Evolutionary conservation across 2,888 invertebrate genomes (phyloP).

Genomic region (Amphipoea oculea): DNA sequence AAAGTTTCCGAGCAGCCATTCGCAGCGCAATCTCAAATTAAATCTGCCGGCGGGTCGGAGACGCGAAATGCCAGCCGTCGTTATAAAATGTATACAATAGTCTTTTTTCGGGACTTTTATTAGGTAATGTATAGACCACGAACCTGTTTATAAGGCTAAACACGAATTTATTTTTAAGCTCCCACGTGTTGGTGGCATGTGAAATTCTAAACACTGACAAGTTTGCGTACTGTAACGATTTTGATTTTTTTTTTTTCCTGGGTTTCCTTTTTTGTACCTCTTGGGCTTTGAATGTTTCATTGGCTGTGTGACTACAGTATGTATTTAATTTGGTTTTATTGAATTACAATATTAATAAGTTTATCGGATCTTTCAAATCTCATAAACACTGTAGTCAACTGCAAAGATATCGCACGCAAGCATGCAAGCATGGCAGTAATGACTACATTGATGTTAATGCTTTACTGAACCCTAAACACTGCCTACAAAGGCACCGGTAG

Average conservation of each 20-base stretch:
- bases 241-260: not conserved
- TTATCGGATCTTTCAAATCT: not conserved
- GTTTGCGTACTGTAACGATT: not conserved
- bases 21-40: conserved; percentile 87
- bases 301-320: not conserved
- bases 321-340: not conserved
- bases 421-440: not conserved
- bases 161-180: conserved; percentile 51
- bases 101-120: conserved; percentile 76
- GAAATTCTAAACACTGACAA: conserved; percentile 22
- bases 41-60: conserved; percentile 82
- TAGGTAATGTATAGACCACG: conserved; percentile 72
- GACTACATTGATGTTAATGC: not conserved
- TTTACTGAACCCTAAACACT: conserved; percentile 11
- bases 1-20: conserved; percentile 82
- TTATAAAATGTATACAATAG: conserved; percentile 79
- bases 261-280: not conserved
- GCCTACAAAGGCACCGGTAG: conserved; percentile 15
- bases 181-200: conserved; percentile 20
- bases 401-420: no score
- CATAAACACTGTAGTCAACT: not conserved
- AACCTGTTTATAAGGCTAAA: conserved; percentile 62
- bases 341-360: not conserved
- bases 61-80: conserved; percentile 73
- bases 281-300: not conserved